Percentiles rank a stretch among this genome's conserved stretches.
phyloP scores from a whole-genome alignment of 1,140 invertebrate genomes.

The Pseudomyrmex concolor region DNA sequence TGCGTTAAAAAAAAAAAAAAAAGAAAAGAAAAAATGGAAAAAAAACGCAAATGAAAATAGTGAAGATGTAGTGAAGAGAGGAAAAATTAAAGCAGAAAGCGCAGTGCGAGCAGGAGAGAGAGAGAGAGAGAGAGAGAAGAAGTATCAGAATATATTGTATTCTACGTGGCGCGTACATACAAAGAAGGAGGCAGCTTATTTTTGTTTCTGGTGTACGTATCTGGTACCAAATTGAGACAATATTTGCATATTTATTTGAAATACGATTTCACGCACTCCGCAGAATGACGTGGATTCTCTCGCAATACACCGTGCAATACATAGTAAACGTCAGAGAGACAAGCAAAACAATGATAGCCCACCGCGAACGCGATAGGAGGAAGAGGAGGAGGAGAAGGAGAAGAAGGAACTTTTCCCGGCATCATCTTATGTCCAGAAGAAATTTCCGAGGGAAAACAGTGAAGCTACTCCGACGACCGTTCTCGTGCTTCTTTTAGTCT shows the following conservation, averaged over 20 bases:
- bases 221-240: constrained; percentile 26
- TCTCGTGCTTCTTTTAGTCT: constrained; percentile 29
- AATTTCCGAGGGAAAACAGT: constrained; percentile 67
- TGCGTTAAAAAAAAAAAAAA: constrained; percentile 26
- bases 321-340: neutral
- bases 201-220: too few species aligned
- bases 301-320: neutral
- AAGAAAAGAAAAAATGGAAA: neutral
- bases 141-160: constrained; percentile 2
- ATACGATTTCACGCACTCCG: constrained; percentile 52
- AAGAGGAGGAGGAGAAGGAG: neutral
- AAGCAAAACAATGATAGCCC: constrained; percentile 63
- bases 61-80: neutral
- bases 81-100: constrained; percentile 43
- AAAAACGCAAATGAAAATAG: constrained; percentile 39
- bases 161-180: neutral
- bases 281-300: constrained; percentile 40
- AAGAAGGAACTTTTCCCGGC: constrained; percentile 26
- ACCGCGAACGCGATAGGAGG: neutral
- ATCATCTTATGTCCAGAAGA: constrained; percentile 66
- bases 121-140: neutral
- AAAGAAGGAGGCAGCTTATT: too few species aligned
- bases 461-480: constrained; percentile 54
- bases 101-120: constrained; percentile 13
- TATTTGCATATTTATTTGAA: constrained; percentile 54